Percentiles rank a stretch among this genome's conserved stretches.
Evolutionary conservation across 2,797 vertebrate genomes (phyloP).

Genomic region (Chromis chromis): DNA sequence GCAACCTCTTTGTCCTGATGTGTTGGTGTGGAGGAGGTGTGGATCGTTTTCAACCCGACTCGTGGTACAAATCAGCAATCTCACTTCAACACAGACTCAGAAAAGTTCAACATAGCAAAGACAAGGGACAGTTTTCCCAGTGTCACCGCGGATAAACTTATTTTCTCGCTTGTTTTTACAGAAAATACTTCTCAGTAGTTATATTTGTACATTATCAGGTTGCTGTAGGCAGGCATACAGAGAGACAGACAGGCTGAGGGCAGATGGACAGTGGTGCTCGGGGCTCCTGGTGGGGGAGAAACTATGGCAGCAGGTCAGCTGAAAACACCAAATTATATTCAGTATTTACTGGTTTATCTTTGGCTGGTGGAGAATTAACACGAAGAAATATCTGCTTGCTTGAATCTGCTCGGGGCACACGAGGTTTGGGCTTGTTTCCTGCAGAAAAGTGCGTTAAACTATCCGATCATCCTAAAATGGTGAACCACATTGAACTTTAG

Average conservation of each 20-base stretch:
- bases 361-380: neutral
- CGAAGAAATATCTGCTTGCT: neutral
- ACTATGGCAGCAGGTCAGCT: slow-evolving; percentile 33
- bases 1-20: slow-evolving; percentile 74
- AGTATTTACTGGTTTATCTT: slow-evolving; percentile 10
- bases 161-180: slow-evolving; percentile 49
- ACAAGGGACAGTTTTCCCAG: slow-evolving; percentile 44
- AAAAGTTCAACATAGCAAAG: slow-evolving; percentile 58
- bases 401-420: neutral
- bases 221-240: slow-evolving; percentile 52
- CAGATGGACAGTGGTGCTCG: slow-evolving; percentile 62
- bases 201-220: slow-evolving; percentile 68
- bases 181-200: slow-evolving; percentile 72
- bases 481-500: too few species aligned
- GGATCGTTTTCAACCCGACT: slow-evolving; percentile 22
- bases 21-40: slow-evolving; percentile 48
- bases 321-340: slow-evolving; percentile 5
- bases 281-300: slow-evolving; percentile 56
- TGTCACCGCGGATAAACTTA: slow-evolving; percentile 42
- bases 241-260: slow-evolving; percentile 47
- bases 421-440: neutral
- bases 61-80: slow-evolving; percentile 56
- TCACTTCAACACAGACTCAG: slow-evolving; percentile 44
- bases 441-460: neutral
- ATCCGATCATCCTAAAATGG: neutral